These are phyloP conservation scores for Phoenoteleia sp. DNA, from an alignment of 2,888 invertebrate species.

Conservation along the genomic window DNA sequence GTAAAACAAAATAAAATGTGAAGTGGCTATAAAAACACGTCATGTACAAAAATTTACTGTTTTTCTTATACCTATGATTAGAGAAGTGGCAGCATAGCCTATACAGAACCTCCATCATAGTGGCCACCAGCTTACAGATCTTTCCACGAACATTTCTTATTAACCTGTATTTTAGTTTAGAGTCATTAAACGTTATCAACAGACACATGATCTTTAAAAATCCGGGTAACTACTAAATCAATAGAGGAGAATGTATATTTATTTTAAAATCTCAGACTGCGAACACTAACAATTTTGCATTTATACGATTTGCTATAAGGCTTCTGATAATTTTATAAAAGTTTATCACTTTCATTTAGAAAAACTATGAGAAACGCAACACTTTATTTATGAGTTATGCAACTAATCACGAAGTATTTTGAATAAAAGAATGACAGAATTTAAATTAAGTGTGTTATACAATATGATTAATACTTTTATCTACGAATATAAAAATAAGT, in stretches of 20 bases:
- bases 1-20: slow-evolving; percentile 40
- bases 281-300: no score
- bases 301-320: no score
- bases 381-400: no score
- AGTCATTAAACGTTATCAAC: slow-evolving; percentile 81
- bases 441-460: no score
- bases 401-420: no score
- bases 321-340: no score
- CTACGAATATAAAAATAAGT: no score
- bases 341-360: no score
- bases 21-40: slow-evolving; percentile 68
- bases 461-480: no score
- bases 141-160: slow-evolving; percentile 90
- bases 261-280: no score
- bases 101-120: slow-evolving; percentile 91
- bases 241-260: slow-evolving; percentile 30
- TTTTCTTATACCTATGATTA: slow-evolving; percentile 89
- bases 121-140: slow-evolving; percentile 90
- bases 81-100: slow-evolving; percentile 91
- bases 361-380: no score
- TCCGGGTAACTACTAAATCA: slow-evolving; percentile 44
- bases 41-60: slow-evolving; percentile 81
- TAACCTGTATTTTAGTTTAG: slow-evolving; percentile 87
- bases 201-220: slow-evolving; percentile 75
- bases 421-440: no score